Base-by-base conservation (phyloP, 2,888 invertebrate genomes). In the Alcis repandata region DNA sequence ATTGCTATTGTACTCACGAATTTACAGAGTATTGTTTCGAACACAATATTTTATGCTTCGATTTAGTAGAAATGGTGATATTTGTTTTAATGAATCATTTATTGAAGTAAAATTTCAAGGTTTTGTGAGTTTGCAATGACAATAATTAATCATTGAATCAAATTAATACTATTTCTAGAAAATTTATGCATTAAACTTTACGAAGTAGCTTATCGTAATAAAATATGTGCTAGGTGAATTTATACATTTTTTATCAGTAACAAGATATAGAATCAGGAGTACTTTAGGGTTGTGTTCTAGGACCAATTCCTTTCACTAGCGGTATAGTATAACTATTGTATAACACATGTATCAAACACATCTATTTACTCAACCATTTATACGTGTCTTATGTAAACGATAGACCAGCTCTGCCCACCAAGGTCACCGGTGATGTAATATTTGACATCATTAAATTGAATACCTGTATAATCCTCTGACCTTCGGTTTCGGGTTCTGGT, bases 351-450 rank as follows among this genome's bases (percentile, higher is more conserved):
- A 43, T 51, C 41, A 49, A 41, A 32, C 40, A 58, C 11, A 49
- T 32, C n/a, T 49, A 49, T 51, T 51, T 43, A 45, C 33, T 43
- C 20, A 62, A 65, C 41, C 64, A 68, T 68, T 66, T 58, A 60
- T 67, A 65, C 68, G 69, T 68, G 59, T 61, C 70, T 68, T 67
- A 73, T 70, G 71, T 72, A 74, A 79, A 79, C 76, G 61, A 66
- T 79, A 75, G 77, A 68, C 17, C 66, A 64, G 59, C 67, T 63
- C 69, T 58, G 68, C 72, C 66, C 73, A 69, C 63, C 79, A 80
- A 80, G 82, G 82, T 74, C 76, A 69, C 20, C 60, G 83, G 64
- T 88, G 89, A 89, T 83, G 88, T 83, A 85, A 89, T 80, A 75
- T 84, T 73, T 86, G 85, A 86, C 86, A 85, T 87, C 85, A 86